Base-by-base conservation (phyloP, 1,140 invertebrate genomes). In the Zaprionus kolodkinae region DNA sequence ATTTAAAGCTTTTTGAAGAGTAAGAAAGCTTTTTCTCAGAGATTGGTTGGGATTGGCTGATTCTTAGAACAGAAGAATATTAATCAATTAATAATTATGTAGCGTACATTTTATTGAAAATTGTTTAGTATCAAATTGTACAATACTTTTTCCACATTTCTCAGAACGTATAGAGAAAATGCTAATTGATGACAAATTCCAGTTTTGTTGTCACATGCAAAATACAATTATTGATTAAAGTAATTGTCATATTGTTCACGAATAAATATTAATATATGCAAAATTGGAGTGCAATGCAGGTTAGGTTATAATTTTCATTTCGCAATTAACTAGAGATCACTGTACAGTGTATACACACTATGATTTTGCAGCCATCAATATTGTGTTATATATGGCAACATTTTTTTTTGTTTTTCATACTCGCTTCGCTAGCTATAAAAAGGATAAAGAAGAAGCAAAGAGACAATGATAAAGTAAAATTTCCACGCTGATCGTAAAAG, bases 401-500 rank as follows among this genome's bases (percentile, higher is more conserved):
- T 48, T 59, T n/a, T 43, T 27, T 4, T 43, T 1, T 21, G n/a
- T 21, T 59, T 45, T 33, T 33, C 10, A 30, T 30, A 30, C 27
- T 5, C 27, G 1, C 27, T 30, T 30, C 6, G 40, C 5, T 1
- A 7, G 25, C 1, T 11, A 61, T 45, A 50, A 38, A 40, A 43
- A 33, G 50, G 35, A 35, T 43, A 40, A 59, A 38, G 63, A 65
- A 36, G 38, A 50, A 27, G 45, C 17, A 56, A 43, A 27, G 17
- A 54, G 17, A 54, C 36, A 52, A 55, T 45, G 27, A 45, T 33
- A 30, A 55, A 6, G 25, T n/a, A 36, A 17, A 60, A 61, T 48
- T 56, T 65, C 38, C 61, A 59, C 40, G 62, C 11, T 17, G 50
- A 57, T 62, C 40, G 52, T 69, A 38, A 17, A 73, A 48, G 59